Evolutionary conservation across 2,888 invertebrate species (phyloP), one percentile per base, ranked within the genome.

Genomic region (Morpho deidamia): DNA sequence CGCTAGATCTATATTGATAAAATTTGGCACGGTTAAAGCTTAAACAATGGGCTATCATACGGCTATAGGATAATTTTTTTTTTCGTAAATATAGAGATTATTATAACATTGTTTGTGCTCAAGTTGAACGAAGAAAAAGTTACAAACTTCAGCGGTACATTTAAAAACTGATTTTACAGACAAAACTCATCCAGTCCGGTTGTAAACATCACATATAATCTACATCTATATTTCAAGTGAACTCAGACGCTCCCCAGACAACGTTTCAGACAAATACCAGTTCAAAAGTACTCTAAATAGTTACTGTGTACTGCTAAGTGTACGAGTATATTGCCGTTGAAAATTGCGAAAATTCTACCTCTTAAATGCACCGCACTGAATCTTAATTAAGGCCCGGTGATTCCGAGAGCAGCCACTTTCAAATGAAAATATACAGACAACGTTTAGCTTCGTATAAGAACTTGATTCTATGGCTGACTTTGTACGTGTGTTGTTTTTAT

Each of bases 211-310:
- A 52, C 52, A 38, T 43, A 50, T 51, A 50, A 55, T 54, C 51
- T 51, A 51, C 47, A 23, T 23, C 23, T 23, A 23, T 23, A 53
- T 47, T 51, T 43, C 41, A 51, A 48, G 42, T 48, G 51, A 37
- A 48, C 40, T 41, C 47, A 56, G 51, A 43, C 44, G 51, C 33
- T 54, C 48, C 48, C 48, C 39, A 49, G 56, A 45, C 23, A 35
- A 34, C 9, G 35, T 35, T 54, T 8, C 42, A 40, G 44, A 51
- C 56, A 51, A 51, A 55, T 51, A 54, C 42, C 53, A 42, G 51
- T 53, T 55, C 42, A 59, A 59, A 35, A 32, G 46, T 51, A 42
- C 44, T 59, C 51, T 42, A 44, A 56, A 58, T 47, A 14, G 10
- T 34, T 51, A 40, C 51, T 56, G 39, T 58, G 37, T 37, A 37